Evolutionary conservation across 2,113 vertebrate species (phyloP).

Genomic region (Antidorcas marsupialis): DNA sequence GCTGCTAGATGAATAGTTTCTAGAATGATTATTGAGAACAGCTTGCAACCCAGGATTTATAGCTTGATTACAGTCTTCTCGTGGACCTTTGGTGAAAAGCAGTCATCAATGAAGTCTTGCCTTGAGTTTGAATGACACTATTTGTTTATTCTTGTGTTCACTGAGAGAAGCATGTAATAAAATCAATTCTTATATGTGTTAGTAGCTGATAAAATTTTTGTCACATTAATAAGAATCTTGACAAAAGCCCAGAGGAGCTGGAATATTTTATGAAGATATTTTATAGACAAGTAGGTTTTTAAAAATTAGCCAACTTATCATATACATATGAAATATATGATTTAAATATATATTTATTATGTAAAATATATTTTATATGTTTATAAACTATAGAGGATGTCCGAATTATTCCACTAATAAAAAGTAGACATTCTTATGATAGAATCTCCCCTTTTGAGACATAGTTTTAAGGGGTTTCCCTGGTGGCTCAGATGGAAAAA

Average conservation of each 20-base stretch:
- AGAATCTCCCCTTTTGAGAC: background rate
- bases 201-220: conserved; percentile 41
- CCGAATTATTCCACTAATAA: background rate
- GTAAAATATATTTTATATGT: background rate
- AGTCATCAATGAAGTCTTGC: conserved; percentile 34
- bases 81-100: conserved; percentile 18
- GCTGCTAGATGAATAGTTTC: conserved; percentile 48
- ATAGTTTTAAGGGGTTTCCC: background rate
- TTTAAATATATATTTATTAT: background rate
- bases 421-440: conserved; percentile 19
- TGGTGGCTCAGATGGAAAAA: background rate
- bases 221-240: conserved; percentile 9
- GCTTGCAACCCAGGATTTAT: conserved; percentile 57
- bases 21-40: conserved; percentile 65
- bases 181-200: conserved; percentile 56
- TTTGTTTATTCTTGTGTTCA: conserved; percentile 65
- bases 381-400: background rate
- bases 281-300: conserved; percentile 28
- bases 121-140: conserved; percentile 51
- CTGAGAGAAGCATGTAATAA: conserved; percentile 10
- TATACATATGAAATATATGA: background rate
- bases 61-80: conserved; percentile 65
- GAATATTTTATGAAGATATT: conserved; percentile 35
- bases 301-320: background rate
- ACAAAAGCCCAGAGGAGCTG: background rate